Percentiles rank a stretch among this genome's conserved stretches.
Conservation (phyloP, 2,888 invertebrate genomes). For the Nebria brevicollis region DNA sequence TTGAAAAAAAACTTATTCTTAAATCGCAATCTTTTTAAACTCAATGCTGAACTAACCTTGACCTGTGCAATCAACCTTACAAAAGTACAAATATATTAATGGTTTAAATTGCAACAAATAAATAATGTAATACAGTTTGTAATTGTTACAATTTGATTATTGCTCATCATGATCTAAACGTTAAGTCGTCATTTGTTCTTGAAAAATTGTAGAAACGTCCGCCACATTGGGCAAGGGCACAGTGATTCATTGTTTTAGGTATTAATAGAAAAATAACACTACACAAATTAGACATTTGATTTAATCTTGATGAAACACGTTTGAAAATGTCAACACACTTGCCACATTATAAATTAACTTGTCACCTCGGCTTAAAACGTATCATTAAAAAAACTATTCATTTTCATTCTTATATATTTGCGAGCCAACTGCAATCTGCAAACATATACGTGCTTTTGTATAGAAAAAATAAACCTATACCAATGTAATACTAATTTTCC, state of each 20-base stretch:
- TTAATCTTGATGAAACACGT: background rate
- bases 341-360: background rate
- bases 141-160: too few species aligned
- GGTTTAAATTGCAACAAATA: too few species aligned
- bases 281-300: background rate
- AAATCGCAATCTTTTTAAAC: too few species aligned
- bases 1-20: too few species aligned
- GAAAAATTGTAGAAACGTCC: background rate
- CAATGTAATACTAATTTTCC: too few species aligned
- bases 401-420: background rate
- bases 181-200: background rate
- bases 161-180: too few species aligned
- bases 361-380: background rate
- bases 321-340: slow-evolving; percentile 5
- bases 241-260: background rate
- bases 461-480: too few species aligned
- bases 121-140: too few species aligned
- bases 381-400: background rate
- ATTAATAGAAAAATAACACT: background rate
- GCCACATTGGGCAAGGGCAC: background rate
- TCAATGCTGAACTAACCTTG: too few species aligned
- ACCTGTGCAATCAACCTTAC: too few species aligned
- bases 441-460: background rate
- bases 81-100: too few species aligned
- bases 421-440: background rate